A percentile compares a stretch with the other conserved stretches of the same genome.
Conservation (phyloP, 1,140 invertebrate genomes). For the Heliconius eleuchia region DNA sequence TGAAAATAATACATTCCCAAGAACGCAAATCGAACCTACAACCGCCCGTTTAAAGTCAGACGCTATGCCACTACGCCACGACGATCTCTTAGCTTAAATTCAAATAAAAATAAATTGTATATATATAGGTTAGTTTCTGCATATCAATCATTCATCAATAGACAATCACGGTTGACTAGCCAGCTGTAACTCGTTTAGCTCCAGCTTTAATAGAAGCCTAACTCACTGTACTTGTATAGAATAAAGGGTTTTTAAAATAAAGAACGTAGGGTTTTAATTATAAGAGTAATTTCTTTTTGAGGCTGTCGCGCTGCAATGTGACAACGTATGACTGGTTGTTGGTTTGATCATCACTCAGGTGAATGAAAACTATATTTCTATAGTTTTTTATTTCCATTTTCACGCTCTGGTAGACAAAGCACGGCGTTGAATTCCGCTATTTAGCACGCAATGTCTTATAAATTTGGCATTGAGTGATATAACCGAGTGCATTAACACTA, state of each 20-base stretch:
- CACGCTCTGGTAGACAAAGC: too few species aligned
- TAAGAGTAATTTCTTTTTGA: too few species aligned
- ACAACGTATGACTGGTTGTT: too few species aligned
- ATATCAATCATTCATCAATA: background rate
- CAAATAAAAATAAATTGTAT: background rate
- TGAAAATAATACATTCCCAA: too few species aligned
- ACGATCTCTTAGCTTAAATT: background rate
- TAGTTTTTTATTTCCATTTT: too few species aligned
- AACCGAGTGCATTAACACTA: background rate
- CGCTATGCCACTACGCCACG: too few species aligned
- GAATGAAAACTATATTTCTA: too few species aligned
- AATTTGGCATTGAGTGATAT: too few species aligned
- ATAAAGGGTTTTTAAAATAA: background rate
- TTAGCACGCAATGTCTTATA: background rate
- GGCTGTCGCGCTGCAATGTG: too few species aligned
- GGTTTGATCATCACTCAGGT: too few species aligned
- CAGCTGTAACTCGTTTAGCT: background rate
- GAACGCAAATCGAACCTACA: too few species aligned
- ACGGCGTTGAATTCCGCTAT: background rate
- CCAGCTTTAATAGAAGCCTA: background rate
- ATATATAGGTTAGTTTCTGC: background rate
- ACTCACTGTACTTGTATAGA: background rate
- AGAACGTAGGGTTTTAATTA: background rate
- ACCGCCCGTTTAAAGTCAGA: too few species aligned
- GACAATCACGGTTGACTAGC: slow-evolving; percentile 14